Percentiles rank a stretch among this genome's conserved stretches.
phyloP scores from a whole-genome alignment of 2,888 invertebrate species.

The Diarsia brunnea region DNA sequence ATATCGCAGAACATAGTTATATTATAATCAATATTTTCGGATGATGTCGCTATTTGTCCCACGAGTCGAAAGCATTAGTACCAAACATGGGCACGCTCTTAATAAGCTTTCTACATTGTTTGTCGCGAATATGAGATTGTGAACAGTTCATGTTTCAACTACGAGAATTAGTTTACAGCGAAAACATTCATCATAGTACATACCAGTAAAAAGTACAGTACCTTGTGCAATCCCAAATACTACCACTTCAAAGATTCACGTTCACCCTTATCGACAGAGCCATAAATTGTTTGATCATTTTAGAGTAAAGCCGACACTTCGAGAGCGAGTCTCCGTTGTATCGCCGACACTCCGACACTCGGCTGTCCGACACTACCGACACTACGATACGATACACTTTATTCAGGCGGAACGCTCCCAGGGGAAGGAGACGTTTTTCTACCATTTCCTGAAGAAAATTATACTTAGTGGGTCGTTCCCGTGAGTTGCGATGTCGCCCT shows the following conservation, averaged over 20 bases:
- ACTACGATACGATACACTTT: constrained; percentile 54
- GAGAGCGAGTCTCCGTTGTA: constrained; percentile 3
- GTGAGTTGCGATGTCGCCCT: constrained; percentile 37
- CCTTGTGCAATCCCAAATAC: constrained; percentile 50
- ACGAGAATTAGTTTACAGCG: background rate
- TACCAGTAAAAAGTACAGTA: background rate
- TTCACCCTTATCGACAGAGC: constrained; percentile 75
- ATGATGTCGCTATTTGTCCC: too few relatives aligned
- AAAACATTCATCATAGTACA: background rate
- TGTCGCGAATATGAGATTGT: background rate
- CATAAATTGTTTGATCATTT: constrained; percentile 77
- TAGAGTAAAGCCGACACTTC: constrained; percentile 51
- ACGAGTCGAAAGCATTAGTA: background rate
- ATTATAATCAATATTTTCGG: too few relatives aligned
- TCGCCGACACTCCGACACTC: constrained; percentile 31
- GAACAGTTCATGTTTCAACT: background rate
- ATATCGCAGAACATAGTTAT: too few relatives aligned
- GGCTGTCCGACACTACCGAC: constrained; percentile 39
- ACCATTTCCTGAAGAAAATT: constrained; percentile 60
- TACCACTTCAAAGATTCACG: constrained; percentile 69
- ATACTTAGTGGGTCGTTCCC: constrained; percentile 57
- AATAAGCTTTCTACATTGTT: background rate
- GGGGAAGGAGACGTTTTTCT: constrained; percentile 55
- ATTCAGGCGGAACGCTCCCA: constrained; percentile 58
- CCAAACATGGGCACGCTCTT: background rate